Conservation (phyloP, 2,797 vertebrate species). For the Brotula barbata region DNA sequence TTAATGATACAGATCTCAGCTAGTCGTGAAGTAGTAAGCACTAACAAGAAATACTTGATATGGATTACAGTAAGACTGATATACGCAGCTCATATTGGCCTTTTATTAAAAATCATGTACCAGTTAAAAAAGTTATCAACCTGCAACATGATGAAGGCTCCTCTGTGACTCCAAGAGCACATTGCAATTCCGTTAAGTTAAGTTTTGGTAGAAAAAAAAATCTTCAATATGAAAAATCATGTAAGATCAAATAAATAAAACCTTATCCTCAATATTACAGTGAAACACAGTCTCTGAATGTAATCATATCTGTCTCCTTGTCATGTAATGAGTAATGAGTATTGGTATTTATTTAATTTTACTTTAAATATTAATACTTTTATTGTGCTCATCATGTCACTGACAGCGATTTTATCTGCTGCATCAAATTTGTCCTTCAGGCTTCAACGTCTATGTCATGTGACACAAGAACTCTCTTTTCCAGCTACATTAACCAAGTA, state of each 20-base stretch:
- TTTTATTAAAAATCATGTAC: not conserved
- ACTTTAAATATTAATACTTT: too few relatives aligned
- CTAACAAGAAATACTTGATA: too few relatives aligned
- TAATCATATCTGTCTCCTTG: too few relatives aligned
- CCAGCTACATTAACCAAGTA: not conserved
- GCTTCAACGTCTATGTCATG: not conserved
- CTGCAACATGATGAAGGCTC: not conserved
- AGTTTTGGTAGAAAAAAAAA: too few relatives aligned
- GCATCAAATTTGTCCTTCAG: not conserved
- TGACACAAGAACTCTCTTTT: not conserved
- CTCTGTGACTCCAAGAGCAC: not conserved
- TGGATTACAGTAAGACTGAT: not conserved
- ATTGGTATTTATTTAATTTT: too few relatives aligned
- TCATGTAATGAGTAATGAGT: too few relatives aligned
- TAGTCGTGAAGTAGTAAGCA: too few relatives aligned
- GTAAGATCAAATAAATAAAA: too few relatives aligned
- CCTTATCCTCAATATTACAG: too few relatives aligned
- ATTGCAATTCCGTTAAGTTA: too few relatives aligned
- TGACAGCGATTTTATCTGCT: constrained; percentile 10
- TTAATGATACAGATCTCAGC: constrained; percentile 8
- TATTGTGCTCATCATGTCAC: constrained; percentile 1
- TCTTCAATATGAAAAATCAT: too few relatives aligned
- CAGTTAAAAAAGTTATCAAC: not conserved
- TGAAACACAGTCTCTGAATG: too few relatives aligned
- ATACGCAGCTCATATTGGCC: not conserved